Conservation (phyloP, 2,113 vertebrate genomes). For the Cariama cristata region DNA sequence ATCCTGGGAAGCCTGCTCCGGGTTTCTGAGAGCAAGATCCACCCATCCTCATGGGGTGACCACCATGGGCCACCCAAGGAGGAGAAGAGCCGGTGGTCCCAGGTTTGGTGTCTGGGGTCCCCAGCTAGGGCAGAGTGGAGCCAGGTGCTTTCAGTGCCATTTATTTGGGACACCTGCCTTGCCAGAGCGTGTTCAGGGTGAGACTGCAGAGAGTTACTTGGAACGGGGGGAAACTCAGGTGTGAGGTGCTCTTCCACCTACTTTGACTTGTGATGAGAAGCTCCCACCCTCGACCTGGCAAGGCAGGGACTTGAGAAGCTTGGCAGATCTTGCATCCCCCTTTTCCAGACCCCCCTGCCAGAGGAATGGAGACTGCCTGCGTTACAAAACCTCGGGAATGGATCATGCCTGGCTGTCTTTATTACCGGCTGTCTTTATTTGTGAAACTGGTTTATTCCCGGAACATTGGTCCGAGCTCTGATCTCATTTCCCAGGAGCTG, state of each 20-base stretch:
- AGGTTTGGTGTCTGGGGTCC: background rate
- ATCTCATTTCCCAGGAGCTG: constrained; percentile 48
- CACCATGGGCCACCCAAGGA: background rate
- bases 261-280: background rate
- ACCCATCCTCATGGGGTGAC: background rate
- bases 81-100: background rate
- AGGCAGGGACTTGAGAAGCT: background rate
- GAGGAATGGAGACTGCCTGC: background rate
- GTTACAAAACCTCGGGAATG: background rate
- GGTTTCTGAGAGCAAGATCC: background rate
- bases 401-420: background rate
- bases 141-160: accelerated
- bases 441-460: background rate
- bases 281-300: background rate
- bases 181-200: background rate
- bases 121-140: background rate
- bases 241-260: accelerated
- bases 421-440: background rate
- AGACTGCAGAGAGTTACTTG: background rate
- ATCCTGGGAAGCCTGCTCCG: background rate
- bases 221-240: accelerated
- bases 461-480: background rate
- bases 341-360: background rate
- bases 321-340: background rate
- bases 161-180: background rate